Evolutionary conservation across 2,888 invertebrate species (phyloP), one percentile per base, ranked within the genome.

Genomic region (Mimachlamys varia): DNA sequence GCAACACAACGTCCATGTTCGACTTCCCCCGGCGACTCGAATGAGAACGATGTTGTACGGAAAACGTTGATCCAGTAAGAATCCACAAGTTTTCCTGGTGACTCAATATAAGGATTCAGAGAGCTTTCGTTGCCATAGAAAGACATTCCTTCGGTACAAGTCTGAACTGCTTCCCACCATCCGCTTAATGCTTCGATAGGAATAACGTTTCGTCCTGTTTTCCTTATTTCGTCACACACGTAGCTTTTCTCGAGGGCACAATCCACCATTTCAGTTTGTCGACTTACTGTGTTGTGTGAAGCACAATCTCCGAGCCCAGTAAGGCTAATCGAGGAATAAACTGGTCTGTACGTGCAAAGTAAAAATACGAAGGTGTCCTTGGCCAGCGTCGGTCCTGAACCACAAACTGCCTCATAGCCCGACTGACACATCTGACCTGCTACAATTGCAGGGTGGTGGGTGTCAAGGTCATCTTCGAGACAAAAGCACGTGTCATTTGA

Each of bases 401-500:
- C 76, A 27, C 76, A 76, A 10, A 76, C 13, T 33, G 76, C 76
- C 10, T 33, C 17, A 12, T 76, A 33, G 33, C 22, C 76, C 7
- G 76, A 76, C 76, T 27, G 76, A 33, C 76, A 76, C 33, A 12
- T 2, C 27, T 33, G 2, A 4, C 27, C 33, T 7, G 10, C 10
- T 33, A 76, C 27, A 76, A 76, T 76, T 0, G 12, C 0, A 27
- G 76, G 76, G 27, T 76, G 76, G 27, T 15, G 33, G 33, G 15
- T 0, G 15, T 19, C 22, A 27, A 76, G 27, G 33, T 76, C 33
- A 76, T 22, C 33, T 76, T 33, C 76, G 33, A 76, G 12, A 33
- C 76, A 76, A 33, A 76, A 76, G 17, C 76, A 76, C 76, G 27
- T 76, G 15, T 76, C 76, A 7, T 76, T 76, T 76, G 76, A 76